Evolutionary conservation across 2,888 invertebrate genomes (phyloP).

Genomic region (Drosophila antonietae): DNA sequence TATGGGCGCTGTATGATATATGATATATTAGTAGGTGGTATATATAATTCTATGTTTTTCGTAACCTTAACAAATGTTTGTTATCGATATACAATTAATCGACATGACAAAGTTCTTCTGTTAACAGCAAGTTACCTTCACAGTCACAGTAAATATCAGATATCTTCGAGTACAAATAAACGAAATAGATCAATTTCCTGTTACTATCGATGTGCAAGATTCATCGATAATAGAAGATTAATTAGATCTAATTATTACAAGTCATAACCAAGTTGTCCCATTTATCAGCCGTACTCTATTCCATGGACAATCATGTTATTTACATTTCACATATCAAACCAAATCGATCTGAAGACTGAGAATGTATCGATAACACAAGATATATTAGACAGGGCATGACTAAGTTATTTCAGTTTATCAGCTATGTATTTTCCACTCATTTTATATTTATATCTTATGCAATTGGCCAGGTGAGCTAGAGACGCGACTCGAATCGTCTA

Average conservation of each 20-base stretch:
- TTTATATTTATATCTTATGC: conserved; percentile 12
- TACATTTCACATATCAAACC: background rate
- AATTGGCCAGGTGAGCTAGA: conserved; percentile 10
- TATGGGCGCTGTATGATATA: too few relatives aligned
- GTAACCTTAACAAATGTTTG: background rate
- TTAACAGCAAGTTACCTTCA: background rate
- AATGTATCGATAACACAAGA: conserved; percentile 8
- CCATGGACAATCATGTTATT: background rate
- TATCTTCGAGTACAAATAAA: background rate
- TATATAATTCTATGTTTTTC: background rate
- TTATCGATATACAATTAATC: background rate
- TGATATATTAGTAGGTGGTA: too few relatives aligned
- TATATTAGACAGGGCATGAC: conserved; percentile 22
- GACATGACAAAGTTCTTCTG: background rate
- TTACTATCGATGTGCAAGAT: background rate
- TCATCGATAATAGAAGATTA: conserved; percentile 7
- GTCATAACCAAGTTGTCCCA: background rate
- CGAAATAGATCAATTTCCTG: background rate
- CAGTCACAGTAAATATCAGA: background rate
- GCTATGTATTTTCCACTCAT: background rate
- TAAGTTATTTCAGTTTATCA: conserved; percentile 16
- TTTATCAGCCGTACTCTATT: background rate
- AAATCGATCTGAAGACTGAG: background rate
- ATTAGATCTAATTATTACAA: conserved; percentile 8
- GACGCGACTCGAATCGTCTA: background rate